Evolutionary conservation across 2,888 invertebrate genomes (phyloP).

Genomic region (Pheosia gnoma): DNA sequence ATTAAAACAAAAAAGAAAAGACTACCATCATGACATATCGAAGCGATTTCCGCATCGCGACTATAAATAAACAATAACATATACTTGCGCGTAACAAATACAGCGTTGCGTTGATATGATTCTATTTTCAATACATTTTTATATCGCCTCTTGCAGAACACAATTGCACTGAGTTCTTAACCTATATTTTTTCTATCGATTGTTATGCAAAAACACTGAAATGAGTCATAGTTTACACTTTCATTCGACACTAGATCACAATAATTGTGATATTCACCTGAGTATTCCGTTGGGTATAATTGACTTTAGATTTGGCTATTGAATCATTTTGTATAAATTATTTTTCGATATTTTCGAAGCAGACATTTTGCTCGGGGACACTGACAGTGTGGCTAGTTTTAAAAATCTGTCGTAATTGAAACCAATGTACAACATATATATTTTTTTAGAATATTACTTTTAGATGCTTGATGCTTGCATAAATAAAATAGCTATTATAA

Average conservation of each 20-base stretch:
- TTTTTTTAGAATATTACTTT: too few species aligned
- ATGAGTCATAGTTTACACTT: conserved; percentile 66
- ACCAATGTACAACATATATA: too few species aligned
- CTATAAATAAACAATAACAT: conserved; percentile 79
- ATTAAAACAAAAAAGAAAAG: conserved; percentile 71
- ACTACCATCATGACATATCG: conserved; percentile 75
- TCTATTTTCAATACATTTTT: conserved; percentile 65
- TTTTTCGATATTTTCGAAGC: conserved; percentile 72
- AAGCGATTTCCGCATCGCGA: conserved; percentile 73
- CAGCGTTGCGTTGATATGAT: conserved; percentile 58
- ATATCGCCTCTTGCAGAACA: conserved; percentile 67
- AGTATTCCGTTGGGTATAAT: conserved; percentile 55
- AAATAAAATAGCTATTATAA: too few species aligned
- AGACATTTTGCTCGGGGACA: conserved; percentile 76
- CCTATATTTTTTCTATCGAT: conserved; percentile 83
- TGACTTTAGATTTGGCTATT: conserved; percentile 55
- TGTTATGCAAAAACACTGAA: conserved; percentile 81
- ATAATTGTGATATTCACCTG: conserved; percentile 67
- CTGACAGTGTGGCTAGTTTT: conserved; percentile 48
- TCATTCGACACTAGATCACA: conserved; percentile 45
- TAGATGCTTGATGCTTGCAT: too few species aligned
- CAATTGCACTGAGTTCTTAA: conserved; percentile 78
- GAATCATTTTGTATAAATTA: conserved; percentile 66
- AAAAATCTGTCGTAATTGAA: conserved; percentile 11
- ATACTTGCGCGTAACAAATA: conserved; percentile 63